Evolutionary conservation across 2,113 vertebrate genomes (phyloP), one percentile per base, ranked within the genome.

Genomic region (Semicossyphus pulcher): DNA sequence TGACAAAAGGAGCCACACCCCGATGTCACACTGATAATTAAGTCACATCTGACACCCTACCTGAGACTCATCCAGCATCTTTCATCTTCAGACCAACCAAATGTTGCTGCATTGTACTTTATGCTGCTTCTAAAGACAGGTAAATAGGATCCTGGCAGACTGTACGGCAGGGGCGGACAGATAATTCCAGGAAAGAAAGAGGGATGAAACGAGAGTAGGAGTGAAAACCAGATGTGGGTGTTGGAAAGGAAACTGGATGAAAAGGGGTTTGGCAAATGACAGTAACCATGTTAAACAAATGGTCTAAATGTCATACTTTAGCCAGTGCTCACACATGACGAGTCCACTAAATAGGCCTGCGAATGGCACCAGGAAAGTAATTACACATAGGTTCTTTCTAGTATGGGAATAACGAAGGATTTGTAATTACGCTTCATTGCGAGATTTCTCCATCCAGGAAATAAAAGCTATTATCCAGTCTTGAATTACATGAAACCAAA

Each of bases 381-480:
- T 91, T 90, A 89, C 44, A 83, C 73, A 76, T 61, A 45, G 75
- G 37, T 53, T 76, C 80, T 65, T 75, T 80, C 81, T 66, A 78
- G 52, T 59, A 34, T 10, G 71, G 80, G 72, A 78, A 88, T 67
- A 73, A 67, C 7, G 48, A 84, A 90, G 75, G 82, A 64, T 84
- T 71, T 83, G 79, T 79, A 83, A 88, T 87, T 88, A 90, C 53
- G 74, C 60, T 32, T 78, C 70, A 54, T 45, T 81, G 69, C 32
- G 72, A 71, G 88, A 77, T 77, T 44, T 85, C 75, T 84, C 73
- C 71, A 74, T 88, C 70, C 65, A 78, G 53, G 67, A 89, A 86
- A 80, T 81, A 84, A 80, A n/a, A 80, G 84, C 73, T 64, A 88
- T 87, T 80, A 91, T 88, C 86, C 85, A 64, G 76, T 89, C 79